These are phyloP conservation scores for Enteromius argenteus DNA, from an alignment of 2,797 vertebrate genomes.

Conservation along the genomic window DNA sequence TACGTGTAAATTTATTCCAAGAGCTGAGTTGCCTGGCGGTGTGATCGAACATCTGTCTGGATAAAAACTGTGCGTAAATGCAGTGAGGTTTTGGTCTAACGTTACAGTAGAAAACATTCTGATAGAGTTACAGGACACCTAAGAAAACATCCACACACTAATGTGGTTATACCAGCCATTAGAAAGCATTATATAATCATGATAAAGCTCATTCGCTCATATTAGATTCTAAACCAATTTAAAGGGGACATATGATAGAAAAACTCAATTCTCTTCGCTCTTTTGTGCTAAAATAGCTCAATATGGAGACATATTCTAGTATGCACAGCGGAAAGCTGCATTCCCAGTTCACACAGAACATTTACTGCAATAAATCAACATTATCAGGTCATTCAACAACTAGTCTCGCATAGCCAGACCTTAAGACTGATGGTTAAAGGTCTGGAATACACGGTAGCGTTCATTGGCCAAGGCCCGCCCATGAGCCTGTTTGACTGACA, in stretches of 20 bases:
- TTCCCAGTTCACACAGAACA: background rate
- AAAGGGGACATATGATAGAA: background rate
- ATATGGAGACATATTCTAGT: background rate
- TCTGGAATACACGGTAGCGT: no score
- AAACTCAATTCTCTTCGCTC: background rate
- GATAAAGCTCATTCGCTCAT: background rate
- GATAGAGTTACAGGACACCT: conserved; percentile 3
- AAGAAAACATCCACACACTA: conserved; percentile 34
- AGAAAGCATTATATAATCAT: conserved; percentile 12
- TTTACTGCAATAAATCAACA: conserved; percentile 3
- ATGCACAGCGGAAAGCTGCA: background rate
- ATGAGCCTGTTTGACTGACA: no score
- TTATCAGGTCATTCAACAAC: background rate
- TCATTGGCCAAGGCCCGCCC: no score
- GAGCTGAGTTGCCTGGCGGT: background rate
- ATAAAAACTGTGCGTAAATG: background rate
- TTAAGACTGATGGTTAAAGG: no score
- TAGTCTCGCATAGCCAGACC: no score
- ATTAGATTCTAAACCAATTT: conserved; percentile 13
- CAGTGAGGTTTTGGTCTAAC: background rate
- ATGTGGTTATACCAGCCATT: conserved; percentile 28
- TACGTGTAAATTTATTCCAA: background rate
- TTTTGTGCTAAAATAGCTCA: background rate
- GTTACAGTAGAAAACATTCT: conserved; percentile 3
- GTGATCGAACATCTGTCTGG: background rate